A percentile compares a stretch with the other conserved stretches of the same genome.
Conservation (phyloP, 2,113 vertebrate genomes). For the Raja brachyura region DNA sequence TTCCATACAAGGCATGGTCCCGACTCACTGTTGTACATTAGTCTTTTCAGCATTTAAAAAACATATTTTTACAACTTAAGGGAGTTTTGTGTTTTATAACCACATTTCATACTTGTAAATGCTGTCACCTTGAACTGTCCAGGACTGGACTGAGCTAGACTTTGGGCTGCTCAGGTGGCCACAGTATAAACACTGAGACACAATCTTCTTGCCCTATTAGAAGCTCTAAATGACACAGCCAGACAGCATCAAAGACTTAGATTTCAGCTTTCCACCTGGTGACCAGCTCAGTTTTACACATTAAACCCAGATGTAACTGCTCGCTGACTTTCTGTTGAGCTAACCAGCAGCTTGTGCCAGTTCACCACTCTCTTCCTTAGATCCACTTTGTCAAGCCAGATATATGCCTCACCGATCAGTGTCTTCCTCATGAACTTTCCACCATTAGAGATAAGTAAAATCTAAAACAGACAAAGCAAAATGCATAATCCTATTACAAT, state of each 20-base stretch:
- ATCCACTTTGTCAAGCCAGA: conserved; percentile 98
- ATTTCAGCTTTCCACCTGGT: conserved; percentile 39
- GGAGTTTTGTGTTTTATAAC: too few relatives aligned
- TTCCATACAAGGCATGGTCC: not conserved
- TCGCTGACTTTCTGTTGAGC: conserved; percentile 76
- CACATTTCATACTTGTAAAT: not conserved
- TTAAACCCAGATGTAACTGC: conserved; percentile 47
- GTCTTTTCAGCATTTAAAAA: not conserved
- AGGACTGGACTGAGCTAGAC: not conserved
- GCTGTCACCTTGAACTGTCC: not conserved
- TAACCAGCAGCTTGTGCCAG: conserved; percentile 96
- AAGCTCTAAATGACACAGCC: conserved; percentile 50
- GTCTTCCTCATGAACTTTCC: conserved; percentile 99
- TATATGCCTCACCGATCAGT: conserved; percentile 92
- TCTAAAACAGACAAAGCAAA: conserved; percentile 55
- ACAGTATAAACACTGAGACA: conserved; percentile 43
- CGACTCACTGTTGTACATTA: not conserved
- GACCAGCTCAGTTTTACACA: conserved; percentile 47
- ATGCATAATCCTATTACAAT: not conserved
- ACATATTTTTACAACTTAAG: conserved; percentile 1
- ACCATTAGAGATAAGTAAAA: conserved; percentile 93
- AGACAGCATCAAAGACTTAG: conserved; percentile 46
- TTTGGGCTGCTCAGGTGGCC: not conserved
- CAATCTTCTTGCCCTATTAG: conserved; percentile 45
- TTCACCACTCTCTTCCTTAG: conserved; percentile 96